Conservation (phyloP, 2,113 vertebrate species). For the Aspidoscelis tigris region DNA sequence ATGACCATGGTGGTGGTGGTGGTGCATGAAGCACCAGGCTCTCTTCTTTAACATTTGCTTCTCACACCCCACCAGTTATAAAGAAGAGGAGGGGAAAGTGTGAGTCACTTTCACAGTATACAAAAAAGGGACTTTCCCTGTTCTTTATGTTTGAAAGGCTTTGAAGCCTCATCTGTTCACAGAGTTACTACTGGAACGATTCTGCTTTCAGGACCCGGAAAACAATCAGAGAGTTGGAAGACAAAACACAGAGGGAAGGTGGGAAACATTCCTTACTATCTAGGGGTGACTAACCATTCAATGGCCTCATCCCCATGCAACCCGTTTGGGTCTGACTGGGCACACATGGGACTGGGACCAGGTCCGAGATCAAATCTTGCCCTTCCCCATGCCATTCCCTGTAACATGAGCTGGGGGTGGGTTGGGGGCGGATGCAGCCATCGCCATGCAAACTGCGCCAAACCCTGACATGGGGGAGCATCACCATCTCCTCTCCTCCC, state of each 20-base stretch:
- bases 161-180: not conserved
- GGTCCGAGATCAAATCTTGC: too few species aligned
- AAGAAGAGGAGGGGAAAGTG: not conserved
- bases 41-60: not conserved
- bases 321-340: too few species aligned
- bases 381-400: too few species aligned
- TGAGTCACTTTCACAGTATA: not conserved
- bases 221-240: not conserved
- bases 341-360: too few species aligned
- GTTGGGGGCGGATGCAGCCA: too few species aligned
- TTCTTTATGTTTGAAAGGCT: not conserved
- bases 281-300: not conserved
- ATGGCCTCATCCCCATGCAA: not conserved
- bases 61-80: not conserved
- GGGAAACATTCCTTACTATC: conserved; percentile 33
- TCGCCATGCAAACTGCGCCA: too few species aligned
- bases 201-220: not conserved
- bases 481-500: too few species aligned
- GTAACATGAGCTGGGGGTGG: too few species aligned
- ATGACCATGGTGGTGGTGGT: not conserved
- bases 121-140: accelerated
- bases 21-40: not conserved
- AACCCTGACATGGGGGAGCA: too few species aligned
- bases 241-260: not conserved
- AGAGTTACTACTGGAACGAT: not conserved